phyloP scores from a whole-genome alignment of 2,113 vertebrate species.

The Grammomys dolichurus region DNA sequence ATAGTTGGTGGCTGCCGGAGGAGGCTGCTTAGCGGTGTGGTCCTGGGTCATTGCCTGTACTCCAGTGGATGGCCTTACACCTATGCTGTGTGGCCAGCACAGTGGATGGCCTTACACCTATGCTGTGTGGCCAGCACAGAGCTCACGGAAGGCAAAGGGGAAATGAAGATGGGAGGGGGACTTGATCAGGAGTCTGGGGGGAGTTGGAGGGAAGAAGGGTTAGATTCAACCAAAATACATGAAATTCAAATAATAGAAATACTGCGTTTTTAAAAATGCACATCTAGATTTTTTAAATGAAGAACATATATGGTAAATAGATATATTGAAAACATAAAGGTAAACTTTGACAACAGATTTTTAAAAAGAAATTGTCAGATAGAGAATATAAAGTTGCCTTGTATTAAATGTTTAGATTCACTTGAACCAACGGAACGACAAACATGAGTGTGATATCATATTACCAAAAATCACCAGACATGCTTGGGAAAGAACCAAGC shows the following conservation, averaged over 20 bases:
- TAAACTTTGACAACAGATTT: background rate
- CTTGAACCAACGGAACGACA: background rate
- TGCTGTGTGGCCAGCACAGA: background rate
- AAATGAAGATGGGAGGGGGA: no score
- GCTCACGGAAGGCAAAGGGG: background rate
- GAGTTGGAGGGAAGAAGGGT: background rate
- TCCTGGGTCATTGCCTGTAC: background rate
- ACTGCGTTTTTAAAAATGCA: background rate
- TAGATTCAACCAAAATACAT: background rate
- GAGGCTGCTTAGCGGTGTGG: background rate
- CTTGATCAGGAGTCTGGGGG: background rate
- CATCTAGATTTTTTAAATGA: background rate
- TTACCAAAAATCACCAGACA: background rate
- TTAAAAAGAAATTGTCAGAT: background rate
- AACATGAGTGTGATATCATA: background rate
- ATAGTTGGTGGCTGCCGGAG: background rate
- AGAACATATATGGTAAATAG: background rate
- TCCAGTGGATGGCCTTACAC: background rate
- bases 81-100: background rate
- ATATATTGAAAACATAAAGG: background rate
- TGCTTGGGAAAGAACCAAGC: conserved; percentile 28
- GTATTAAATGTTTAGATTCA: background rate
- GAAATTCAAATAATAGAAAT: background rate
- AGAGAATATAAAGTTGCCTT: background rate
- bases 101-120: no score